Percentiles rank a stretch among this genome's conserved stretches.
phyloP scores from a whole-genome alignment of 2,113 vertebrate species.

The Scomber colias region DNA sequence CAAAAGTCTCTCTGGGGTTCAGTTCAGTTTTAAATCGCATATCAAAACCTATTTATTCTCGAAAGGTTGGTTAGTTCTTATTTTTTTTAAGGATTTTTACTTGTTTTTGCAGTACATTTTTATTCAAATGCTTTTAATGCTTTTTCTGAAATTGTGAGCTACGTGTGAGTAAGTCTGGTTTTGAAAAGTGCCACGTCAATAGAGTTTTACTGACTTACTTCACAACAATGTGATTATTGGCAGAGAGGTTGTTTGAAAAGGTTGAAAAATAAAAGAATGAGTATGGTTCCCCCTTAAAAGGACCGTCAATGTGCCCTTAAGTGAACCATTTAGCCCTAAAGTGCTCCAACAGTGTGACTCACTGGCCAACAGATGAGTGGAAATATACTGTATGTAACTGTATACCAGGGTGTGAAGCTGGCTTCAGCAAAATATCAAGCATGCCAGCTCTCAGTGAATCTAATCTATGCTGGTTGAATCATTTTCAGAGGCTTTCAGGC shows the following conservation, averaged over 20 bases:
- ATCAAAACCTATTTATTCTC: no score
- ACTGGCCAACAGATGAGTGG: constrained; percentile 25
- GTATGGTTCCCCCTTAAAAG: not conserved
- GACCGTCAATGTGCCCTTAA: constrained; percentile 8
- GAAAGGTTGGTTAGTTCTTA: no score
- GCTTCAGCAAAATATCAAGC: constrained; percentile 41
- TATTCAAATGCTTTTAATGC: no score
- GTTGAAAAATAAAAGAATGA: constrained; percentile 14
- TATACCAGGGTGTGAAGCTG: constrained; percentile 47
- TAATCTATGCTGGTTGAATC: constrained; percentile 10
- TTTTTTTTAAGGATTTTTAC: no score
- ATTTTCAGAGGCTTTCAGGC: constrained; percentile 41
- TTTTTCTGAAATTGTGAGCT: no score
- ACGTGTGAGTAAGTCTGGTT: no score
- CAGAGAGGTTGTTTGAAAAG: constrained; percentile 14
- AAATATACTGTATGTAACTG: constrained; percentile 45
- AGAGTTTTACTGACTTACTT: no score
- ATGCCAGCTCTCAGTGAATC: constrained; percentile 17
- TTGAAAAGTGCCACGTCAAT: no score
- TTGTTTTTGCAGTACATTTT: no score
- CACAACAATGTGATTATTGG: not conserved
- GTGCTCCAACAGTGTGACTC: constrained; percentile 44
- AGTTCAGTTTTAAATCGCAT: no score
- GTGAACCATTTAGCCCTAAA: constrained; percentile 6
- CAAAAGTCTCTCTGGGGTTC: no score